phyloP scores from a whole-genome alignment of 1,140 invertebrate species.

The Andrena cerasifolii region DNA sequence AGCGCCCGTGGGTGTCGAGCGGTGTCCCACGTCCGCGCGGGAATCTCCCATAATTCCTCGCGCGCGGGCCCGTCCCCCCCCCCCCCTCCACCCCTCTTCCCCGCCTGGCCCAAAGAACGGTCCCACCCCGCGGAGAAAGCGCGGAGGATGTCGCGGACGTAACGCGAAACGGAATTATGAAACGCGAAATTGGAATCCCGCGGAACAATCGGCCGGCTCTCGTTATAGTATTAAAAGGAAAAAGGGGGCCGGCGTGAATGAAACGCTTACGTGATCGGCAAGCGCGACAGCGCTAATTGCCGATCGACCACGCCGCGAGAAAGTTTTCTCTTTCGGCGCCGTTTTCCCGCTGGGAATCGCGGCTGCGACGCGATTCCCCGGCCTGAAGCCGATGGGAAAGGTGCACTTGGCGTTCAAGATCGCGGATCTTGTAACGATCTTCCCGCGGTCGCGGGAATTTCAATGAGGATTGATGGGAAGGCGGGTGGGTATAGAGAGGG shows the following conservation, averaged over 20 bases:
- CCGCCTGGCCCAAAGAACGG: background rate
- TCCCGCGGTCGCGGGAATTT: background rate
- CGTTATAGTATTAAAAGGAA: background rate
- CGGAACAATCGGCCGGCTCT: constrained; percentile 23
- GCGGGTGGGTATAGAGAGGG: too few relatives aligned
- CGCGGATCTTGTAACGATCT: background rate
- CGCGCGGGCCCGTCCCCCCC: too few relatives aligned
- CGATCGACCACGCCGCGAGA: background rate
- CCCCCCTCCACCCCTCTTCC: too few relatives aligned
- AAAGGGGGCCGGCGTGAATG: background rate
- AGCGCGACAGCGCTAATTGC: constrained; percentile 25
- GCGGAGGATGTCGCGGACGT: background rate
- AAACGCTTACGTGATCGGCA: background rate
- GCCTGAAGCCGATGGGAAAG: constrained; percentile 1
- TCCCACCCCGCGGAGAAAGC: background rate
- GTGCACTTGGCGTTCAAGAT: background rate
- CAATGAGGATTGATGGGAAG: too few relatives aligned
- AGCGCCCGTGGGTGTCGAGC: too few relatives aligned
- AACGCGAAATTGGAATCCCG: constrained; percentile 3
- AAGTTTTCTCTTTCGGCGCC: constrained; percentile 31
- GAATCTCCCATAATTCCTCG: too few relatives aligned
- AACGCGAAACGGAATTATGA: constrained; percentile 13
- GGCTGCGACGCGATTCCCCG: background rate
- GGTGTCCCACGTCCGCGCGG: too few relatives aligned
- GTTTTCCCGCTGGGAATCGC: constrained; percentile 32